Conservation (phyloP, 2,113 vertebrate genomes). For the Apeltes quadracus region DNA sequence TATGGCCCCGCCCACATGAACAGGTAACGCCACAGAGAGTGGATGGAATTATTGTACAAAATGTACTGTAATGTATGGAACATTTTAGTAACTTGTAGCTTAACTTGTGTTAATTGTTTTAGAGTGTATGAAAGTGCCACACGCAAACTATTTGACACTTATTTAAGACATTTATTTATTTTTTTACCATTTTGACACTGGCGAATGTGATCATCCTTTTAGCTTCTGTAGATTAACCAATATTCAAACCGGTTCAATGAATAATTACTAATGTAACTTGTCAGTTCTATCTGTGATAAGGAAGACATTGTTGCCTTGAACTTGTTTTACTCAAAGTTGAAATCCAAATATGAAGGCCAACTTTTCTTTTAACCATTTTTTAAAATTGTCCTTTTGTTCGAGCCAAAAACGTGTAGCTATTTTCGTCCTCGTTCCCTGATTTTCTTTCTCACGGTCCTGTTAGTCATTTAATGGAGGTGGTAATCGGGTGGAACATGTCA, state of each 20-base stretch:
- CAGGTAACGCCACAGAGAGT: conserved; percentile 82
- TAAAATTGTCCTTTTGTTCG: not conserved
- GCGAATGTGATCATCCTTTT: not conserved
- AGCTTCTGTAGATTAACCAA: not conserved
- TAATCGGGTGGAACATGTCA: conserved; percentile 55
- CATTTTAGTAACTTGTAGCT: not conserved
- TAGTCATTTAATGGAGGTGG: conserved; percentile 49
- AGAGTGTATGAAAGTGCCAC: not conserved
- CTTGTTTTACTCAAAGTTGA: not conserved
- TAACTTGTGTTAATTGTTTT: not conserved
- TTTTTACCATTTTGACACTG: too few species aligned
- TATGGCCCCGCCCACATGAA: conserved; percentile 98
- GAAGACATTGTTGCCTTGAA: not conserved
- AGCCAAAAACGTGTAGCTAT: not conserved
- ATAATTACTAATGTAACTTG: not conserved
- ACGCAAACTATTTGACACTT: not conserved
- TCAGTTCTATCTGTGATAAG: not conserved
- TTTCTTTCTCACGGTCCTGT: conserved; percentile 24
- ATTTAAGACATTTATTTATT: too few species aligned
- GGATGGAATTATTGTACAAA: not conserved
- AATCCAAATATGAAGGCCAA: not conserved
- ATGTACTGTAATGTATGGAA: not conserved
- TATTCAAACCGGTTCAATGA: not conserved
- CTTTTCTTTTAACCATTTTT: conserved; percentile 16
- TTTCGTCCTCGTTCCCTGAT: not conserved